Evolutionary conservation across 2,797 vertebrate genomes (phyloP).

Genomic region (Macropodus opercularis): DNA sequence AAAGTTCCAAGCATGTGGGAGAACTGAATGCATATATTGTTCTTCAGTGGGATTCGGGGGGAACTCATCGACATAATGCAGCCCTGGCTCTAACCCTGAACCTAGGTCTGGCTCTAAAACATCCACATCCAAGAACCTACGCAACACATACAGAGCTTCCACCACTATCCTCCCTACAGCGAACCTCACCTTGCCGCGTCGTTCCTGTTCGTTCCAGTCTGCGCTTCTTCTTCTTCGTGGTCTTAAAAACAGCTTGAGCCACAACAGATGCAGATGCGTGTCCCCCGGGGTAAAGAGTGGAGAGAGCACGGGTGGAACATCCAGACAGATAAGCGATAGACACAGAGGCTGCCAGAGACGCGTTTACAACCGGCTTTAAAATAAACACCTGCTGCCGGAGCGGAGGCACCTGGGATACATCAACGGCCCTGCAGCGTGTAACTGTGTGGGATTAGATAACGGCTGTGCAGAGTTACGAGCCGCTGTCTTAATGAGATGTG

Average conservation of each 20-base stretch:
- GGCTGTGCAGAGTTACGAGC: constrained; percentile 19
- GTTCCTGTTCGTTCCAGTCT: constrained; percentile 15
- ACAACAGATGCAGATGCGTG: constrained; percentile 50
- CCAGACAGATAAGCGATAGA: constrained; percentile 29
- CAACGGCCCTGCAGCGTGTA: constrained; percentile 25
- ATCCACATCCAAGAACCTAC: too few relatives aligned
- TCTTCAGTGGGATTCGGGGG: not conserved
- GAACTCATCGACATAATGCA: too few relatives aligned
- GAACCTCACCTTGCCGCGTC: constrained; percentile 6
- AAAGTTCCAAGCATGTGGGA: constrained; percentile 19
- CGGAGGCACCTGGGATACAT: constrained; percentile 26
- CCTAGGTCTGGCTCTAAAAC: too few relatives aligned
- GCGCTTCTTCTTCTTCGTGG: constrained; percentile 6
- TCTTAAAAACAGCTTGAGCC: constrained; percentile 61
- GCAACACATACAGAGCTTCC: constrained; percentile 9
- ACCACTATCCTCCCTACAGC: not conserved
- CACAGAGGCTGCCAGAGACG: constrained; percentile 43
- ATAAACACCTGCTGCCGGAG: constrained; percentile 68
- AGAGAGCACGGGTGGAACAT: constrained; percentile 16
- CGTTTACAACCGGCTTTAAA: constrained; percentile 68
- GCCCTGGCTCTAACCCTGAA: too few relatives aligned
- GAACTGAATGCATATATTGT: constrained; percentile 9
- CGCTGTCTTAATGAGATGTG: constrained; percentile 9
- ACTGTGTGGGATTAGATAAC: constrained; percentile 41
- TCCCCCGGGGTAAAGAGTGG: constrained; percentile 41